A percentile compares a stretch with the other conserved stretches of the same genome.
phyloP scores from a whole-genome alignment of 2,113 vertebrate genomes.

The Chaenogobius annularis region DNA sequence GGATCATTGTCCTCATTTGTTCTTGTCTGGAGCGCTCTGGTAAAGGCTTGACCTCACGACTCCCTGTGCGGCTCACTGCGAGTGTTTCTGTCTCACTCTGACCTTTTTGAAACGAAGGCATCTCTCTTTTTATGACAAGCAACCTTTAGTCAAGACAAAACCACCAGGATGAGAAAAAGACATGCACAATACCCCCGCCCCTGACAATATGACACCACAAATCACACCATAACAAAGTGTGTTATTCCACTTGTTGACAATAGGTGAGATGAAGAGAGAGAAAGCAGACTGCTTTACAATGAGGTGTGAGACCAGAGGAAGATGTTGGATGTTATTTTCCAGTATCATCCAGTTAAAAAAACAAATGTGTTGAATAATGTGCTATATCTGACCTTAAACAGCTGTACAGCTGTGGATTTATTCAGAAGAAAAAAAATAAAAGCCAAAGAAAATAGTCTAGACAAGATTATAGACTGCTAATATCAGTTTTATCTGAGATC shows the following conservation, averaged over 20 bases:
- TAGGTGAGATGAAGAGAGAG: not conserved
- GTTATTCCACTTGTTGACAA: slow-evolving; percentile 1
- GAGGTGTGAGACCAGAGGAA: not conserved
- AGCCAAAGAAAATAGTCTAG: slow-evolving; percentile 2
- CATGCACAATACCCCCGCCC: not conserved
- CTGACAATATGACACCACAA: slow-evolving; percentile 3
- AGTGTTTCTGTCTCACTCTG: slow-evolving; percentile 41
- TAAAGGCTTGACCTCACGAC: slow-evolving; percentile 38
- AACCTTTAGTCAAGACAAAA: slow-evolving; percentile 49
- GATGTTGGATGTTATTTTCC: slow-evolving; percentile 16
- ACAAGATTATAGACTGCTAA: not conserved
- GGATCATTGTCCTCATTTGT: slow-evolving; percentile 20
- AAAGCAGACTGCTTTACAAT: not conserved
- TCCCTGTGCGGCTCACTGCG: slow-evolving; percentile 43
- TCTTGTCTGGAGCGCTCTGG: slow-evolving; percentile 45
- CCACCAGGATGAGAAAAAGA: slow-evolving; percentile 6
- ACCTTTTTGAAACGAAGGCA: slow-evolving; percentile 56
- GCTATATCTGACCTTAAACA: slow-evolving; percentile 43
- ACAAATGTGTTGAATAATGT: slow-evolving; percentile 24
- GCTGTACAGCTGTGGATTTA: slow-evolving; percentile 33
- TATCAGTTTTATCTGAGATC: not conserved
- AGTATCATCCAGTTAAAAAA: slow-evolving; percentile 17
- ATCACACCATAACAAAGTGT: not conserved
- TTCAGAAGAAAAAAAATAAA: slow-evolving; percentile 38
- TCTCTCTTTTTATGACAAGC: slow-evolving; percentile 44